Conservation (phyloP, 92 coral and sea anemone genomes). For the Phymanthus crucifer region DNA sequence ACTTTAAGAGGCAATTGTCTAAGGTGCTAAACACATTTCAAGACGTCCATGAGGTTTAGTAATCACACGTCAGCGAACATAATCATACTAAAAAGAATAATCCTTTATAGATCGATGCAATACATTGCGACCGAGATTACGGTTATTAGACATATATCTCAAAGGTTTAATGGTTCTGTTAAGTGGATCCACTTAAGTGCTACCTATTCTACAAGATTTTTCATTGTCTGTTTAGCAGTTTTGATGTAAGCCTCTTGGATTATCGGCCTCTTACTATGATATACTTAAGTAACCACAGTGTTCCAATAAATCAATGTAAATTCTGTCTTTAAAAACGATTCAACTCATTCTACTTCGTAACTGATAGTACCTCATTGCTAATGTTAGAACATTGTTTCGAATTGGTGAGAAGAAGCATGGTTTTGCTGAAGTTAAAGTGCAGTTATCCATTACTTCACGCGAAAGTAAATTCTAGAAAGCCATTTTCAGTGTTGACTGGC, state of each 20-base stretch:
- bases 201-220: not conserved
- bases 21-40: not conserved
- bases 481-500: too few species aligned
- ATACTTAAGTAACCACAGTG: not conserved
- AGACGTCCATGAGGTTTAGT: not conserved
- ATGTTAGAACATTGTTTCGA: too few species aligned
- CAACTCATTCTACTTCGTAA: not conserved
- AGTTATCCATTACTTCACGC: too few species aligned
- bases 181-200: slow-evolving; percentile 7
- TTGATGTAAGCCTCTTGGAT: not conserved
- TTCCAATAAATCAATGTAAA: not conserved
- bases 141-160: not conserved
- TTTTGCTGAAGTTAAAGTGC: too few species aligned
- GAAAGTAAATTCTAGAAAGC: too few species aligned
- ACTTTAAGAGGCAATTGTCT: not conserved
- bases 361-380: too few species aligned
- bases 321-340: not conserved
- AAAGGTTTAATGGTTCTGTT: not conserved
- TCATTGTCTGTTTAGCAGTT: not conserved
- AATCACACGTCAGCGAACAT: not conserved
- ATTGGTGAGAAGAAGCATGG: too few species aligned
- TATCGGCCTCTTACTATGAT: not conserved
- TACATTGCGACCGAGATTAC: not conserved
- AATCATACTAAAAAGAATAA: not conserved
- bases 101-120: not conserved